These are phyloP conservation scores for Drosophila bifasciata DNA, from an alignment of 1,140 invertebrate species.

Conservation along the genomic window DNA sequence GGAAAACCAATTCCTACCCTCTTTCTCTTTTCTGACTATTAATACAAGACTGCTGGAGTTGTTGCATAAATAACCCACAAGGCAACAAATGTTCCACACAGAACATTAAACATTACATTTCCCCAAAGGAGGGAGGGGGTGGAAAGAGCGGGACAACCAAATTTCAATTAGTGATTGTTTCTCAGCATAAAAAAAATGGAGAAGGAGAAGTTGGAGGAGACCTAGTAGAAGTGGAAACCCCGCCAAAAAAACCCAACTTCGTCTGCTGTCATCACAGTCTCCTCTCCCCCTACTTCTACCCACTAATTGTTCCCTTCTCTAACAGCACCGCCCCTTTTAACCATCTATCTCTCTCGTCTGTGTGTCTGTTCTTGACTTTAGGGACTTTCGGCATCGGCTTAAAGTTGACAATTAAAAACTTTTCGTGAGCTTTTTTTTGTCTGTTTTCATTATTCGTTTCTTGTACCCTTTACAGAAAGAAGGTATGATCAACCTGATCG, in stretches of 20 bases:
- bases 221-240: slow-evolving; percentile 6
- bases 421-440: slow-evolving; percentile 42
- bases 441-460: slow-evolving; percentile 31
- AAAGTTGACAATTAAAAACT: slow-evolving; percentile 81
- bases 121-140: not conserved
- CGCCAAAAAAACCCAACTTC: slow-evolving; percentile 13
- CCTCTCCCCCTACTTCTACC: not conserved
- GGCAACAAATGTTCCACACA: slow-evolving; percentile 17
- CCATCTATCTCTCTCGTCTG: not conserved
- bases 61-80: slow-evolving; percentile 10
- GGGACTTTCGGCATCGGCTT: slow-evolving; percentile 41
- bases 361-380: slow-evolving; percentile 23
- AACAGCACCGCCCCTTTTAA: not conserved
- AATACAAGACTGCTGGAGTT: slow-evolving; percentile 1
- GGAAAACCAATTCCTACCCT: no score
- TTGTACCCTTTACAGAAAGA: slow-evolving; percentile 19
- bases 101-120: slow-evolving; percentile 9
- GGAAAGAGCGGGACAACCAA: slow-evolving; percentile 32
- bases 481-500: no score
- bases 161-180: slow-evolving; percentile 67
- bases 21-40: not conserved
- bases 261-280: not conserved
- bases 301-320: not conserved
- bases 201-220: slow-evolving; percentile 2
- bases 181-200: slow-evolving; percentile 17